A percentile compares a stretch with the other conserved stretches of the same genome.
These are phyloP conservation scores for Enteromius argenteus DNA, from an alignment of 2,797 vertebrate genomes.

Conservation along the genomic window DNA sequence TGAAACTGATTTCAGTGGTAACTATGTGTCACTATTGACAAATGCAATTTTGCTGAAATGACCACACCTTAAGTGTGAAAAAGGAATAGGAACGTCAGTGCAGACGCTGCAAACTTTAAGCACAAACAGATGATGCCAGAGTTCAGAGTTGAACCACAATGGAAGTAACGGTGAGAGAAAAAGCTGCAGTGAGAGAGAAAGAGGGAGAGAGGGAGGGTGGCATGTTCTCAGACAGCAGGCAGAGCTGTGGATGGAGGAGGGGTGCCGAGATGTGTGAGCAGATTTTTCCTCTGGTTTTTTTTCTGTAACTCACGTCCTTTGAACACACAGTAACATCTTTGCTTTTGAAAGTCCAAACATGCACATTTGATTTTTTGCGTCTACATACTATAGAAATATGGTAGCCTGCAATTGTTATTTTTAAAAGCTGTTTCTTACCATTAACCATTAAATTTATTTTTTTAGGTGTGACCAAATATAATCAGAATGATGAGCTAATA, in stretches of 20 bases:
- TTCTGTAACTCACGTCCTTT: conserved; percentile 18
- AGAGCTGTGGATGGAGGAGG: conserved; percentile 16
- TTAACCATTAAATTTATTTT: too few species aligned
- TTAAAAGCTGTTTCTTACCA: not conserved
- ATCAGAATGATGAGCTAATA: not conserved
- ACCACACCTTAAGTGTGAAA: conserved; percentile 3
- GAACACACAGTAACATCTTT: not conserved
- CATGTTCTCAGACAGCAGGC: conserved; percentile 26
- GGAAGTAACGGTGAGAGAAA: conserved; percentile 62
- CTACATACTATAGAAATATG: not conserved
- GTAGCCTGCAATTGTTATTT: not conserved
- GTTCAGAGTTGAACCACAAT: conserved; percentile 60
- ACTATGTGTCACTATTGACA: not conserved
- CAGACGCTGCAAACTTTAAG: conserved; percentile 67
- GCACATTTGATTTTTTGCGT: not conserved
- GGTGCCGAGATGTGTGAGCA: conserved; percentile 11
- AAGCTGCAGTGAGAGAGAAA: conserved; percentile 7
- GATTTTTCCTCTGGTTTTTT: conserved; percentile 46
- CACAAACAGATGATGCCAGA: conserved; percentile 76
- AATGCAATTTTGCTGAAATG: not conserved
- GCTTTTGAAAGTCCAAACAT: not conserved
- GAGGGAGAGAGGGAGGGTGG: not conserved
- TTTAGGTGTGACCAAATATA: not conserved
- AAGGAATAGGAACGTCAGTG: conserved; percentile 28
- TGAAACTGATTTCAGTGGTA: not conserved